Percentiles rank a stretch among this genome's conserved stretches.
Evolutionary conservation across 1,140 invertebrate genomes (phyloP).

Genomic region (Plodia interpunctella): DNA sequence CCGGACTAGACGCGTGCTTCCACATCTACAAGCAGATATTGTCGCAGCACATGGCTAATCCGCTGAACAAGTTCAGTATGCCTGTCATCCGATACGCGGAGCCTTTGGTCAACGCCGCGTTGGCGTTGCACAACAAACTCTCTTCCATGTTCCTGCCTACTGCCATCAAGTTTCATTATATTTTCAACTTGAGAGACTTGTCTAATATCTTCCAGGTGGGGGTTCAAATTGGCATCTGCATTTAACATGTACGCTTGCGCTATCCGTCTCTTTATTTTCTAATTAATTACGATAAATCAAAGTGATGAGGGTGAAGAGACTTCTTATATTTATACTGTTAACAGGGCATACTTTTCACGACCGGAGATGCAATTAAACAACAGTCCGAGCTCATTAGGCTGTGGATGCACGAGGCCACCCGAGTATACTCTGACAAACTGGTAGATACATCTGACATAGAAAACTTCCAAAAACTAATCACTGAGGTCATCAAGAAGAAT

Average conservation of each 20-base stretch:
- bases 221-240: no score
- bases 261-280: no score
- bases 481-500: conserved; percentile 89
- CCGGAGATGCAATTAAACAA: conserved; percentile 84
- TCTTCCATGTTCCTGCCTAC: conserved; percentile 90
- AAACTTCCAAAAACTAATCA: conserved; percentile 84
- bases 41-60: conserved; percentile 85
- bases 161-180: conserved; percentile 96
- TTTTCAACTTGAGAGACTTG: conserved; percentile 94
- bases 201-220: conserved; percentile 92
- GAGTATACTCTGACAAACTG: conserved; percentile 95
- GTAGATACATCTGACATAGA: conserved; percentile 86
- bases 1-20: conserved; percentile 86
- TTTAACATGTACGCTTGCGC: no score
- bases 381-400: conserved; percentile 85
- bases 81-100: conserved; percentile 79
- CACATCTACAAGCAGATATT: conserved; percentile 92
- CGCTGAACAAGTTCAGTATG: conserved; percentile 81
- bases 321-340: not conserved
- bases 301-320: no score
- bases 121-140: conserved; percentile 88
- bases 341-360: conserved; percentile 93
- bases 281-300: no score
- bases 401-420: conserved; percentile 92
- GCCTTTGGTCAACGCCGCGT: conserved; percentile 83